These are phyloP conservation scores for Mormyrus hasselquistii DNA, from an alignment of 2,797 vertebrate species.

Conservation along the genomic window DNA sequence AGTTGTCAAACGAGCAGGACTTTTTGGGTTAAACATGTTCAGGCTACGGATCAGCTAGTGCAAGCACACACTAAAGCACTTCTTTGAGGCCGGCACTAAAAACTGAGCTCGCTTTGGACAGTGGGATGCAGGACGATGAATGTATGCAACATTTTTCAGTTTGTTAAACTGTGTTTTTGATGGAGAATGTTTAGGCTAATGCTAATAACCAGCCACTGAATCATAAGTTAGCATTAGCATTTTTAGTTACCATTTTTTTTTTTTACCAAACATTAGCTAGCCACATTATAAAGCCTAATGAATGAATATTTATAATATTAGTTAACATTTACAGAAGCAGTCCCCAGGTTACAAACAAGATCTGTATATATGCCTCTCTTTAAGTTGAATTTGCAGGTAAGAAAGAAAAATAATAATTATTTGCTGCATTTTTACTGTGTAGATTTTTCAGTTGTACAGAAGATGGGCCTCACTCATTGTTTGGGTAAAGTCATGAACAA, in stretches of 20 bases:
- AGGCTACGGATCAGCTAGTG: no score
- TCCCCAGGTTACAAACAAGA: background rate
- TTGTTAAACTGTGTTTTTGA: no score
- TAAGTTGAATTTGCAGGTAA: background rate
- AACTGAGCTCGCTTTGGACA: no score
- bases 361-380: background rate
- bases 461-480: background rate
- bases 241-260: background rate
- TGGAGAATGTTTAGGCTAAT: background rate
- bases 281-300: background rate
- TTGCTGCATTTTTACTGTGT: background rate
- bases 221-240: background rate
- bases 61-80: no score
- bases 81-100: no score
- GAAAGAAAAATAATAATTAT: background rate
- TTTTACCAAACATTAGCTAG: background rate
- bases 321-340: background rate
- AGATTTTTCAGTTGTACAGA: no score
- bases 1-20: no score
- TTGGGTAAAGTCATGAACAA: background rate
- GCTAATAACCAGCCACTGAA: background rate
- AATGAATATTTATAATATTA: no score
- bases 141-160: no score
- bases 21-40: no score
- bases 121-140: no score